Percentiles rank a stretch among this genome's conserved stretches.
Evolutionary conservation across 2,797 vertebrate species (phyloP).

Genomic region (Rhynchotus rufescens): DNA sequence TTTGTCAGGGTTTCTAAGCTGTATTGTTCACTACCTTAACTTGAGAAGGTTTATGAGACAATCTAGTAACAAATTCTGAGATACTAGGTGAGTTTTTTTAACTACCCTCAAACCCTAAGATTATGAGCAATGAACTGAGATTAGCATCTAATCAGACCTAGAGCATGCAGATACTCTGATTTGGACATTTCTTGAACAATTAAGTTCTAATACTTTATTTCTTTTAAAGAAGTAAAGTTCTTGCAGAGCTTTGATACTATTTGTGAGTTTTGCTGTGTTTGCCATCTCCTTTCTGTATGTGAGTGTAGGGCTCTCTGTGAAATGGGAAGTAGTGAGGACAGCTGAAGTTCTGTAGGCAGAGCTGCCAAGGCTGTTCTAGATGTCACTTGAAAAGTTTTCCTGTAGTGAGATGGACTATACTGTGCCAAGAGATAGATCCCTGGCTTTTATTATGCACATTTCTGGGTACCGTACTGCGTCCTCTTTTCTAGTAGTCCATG

Average conservation of each 20-base stretch:
- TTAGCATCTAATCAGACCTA: not conserved
- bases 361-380: not conserved
- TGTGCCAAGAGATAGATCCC: not conserved
- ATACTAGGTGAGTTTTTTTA: not conserved
- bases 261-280: not conserved
- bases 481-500: not conserved
- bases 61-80: not conserved
- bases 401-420: not conserved
- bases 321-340: not conserved
- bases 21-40: not conserved
- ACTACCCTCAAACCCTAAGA: not conserved
- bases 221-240: not conserved
- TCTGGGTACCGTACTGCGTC: not conserved
- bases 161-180: not conserved
- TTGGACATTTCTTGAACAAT: not conserved
- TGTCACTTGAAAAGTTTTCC: not conserved
- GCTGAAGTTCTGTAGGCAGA: not conserved
- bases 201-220: not conserved
- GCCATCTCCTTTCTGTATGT: not conserved
- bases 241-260: not conserved
- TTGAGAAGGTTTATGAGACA: not conserved
- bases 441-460: not conserved
- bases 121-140: not conserved
- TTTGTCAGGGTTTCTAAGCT: not conserved
- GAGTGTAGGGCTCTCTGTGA: not conserved